Conservation (phyloP, 2,113 vertebrate genomes). For the Aspidoscelis tigris region DNA sequence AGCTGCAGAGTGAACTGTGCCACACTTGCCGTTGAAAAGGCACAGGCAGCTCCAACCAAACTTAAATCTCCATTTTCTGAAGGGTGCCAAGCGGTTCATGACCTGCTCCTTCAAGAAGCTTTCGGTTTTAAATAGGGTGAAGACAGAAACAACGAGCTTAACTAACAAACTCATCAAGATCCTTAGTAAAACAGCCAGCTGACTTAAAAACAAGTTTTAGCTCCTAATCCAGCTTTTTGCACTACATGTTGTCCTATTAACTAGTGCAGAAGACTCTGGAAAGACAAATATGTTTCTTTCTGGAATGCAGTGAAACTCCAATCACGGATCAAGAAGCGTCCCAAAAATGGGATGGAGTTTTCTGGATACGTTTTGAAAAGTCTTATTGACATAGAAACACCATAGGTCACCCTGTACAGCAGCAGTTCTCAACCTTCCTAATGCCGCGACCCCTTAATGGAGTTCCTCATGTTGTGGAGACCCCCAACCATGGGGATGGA, state of each 20-base stretch:
- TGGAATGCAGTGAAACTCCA: constrained; percentile 33
- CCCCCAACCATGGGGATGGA: too few species aligned
- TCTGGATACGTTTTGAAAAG: too few species aligned
- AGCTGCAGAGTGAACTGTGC: constrained; percentile 66
- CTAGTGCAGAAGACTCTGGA: neutral
- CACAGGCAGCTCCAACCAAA: constrained; percentile 51
- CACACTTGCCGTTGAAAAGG: constrained; percentile 67
- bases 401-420: too few species aligned
- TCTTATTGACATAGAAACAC: too few species aligned
- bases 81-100: constrained; percentile 60
- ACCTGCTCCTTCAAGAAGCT: constrained; percentile 40
- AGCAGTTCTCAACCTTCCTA: too few species aligned
- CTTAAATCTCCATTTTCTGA: constrained; percentile 54
- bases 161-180: constrained; percentile 38
- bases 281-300: constrained; percentile 19
- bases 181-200: neutral
- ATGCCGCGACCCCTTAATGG: too few species aligned
- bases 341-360: neutral
- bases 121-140: constrained; percentile 5
- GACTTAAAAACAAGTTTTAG: neutral
- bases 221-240: neutral
- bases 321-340: constrained; percentile 17
- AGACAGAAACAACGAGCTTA: neutral
- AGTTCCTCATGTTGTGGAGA: too few species aligned
- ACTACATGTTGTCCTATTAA: neutral